phyloP scores from a whole-genome alignment of 2,888 invertebrate genomes.

The Ligdia adustata region DNA sequence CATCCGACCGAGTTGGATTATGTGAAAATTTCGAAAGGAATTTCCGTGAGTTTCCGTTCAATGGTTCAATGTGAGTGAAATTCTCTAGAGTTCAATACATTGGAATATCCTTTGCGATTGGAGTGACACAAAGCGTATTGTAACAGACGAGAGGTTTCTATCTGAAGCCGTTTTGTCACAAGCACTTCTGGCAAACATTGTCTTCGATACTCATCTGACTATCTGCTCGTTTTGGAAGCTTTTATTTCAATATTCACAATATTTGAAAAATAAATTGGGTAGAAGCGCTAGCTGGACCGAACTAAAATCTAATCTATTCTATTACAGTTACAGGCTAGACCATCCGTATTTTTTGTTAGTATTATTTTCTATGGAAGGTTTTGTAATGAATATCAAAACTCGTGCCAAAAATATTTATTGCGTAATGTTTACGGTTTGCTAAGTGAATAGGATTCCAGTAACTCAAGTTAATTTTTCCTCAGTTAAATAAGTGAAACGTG shows the following conservation, averaged over 20 bases:
- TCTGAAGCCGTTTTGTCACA: conserved; percentile 65
- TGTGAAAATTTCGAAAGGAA: conserved; percentile 61
- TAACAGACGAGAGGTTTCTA: conserved; percentile 66
- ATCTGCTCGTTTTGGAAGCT: conserved; percentile 30
- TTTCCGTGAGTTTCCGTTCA: conserved; percentile 55
- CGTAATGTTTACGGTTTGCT: too few species aligned
- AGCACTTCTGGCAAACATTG: conserved; percentile 58
- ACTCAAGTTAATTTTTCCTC: too few species aligned
- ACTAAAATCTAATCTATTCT: conserved; percentile 12
- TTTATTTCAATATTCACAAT: conserved; percentile 26
- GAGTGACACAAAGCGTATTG: conserved; percentile 78
- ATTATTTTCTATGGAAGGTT: too few species aligned
- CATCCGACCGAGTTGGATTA: conserved; percentile 50
- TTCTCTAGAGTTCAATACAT: conserved; percentile 73
- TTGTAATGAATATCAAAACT: too few species aligned
- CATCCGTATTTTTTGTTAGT: too few species aligned
- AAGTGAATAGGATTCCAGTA: too few species aligned
- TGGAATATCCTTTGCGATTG: conserved; percentile 76
- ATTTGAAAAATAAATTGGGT: conserved; percentile 9
- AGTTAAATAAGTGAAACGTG: conserved; percentile 28
- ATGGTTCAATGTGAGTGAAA: conserved; percentile 65
- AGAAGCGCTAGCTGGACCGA: not conserved
- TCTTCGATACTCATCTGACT: conserved; percentile 46
- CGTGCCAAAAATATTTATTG: too few species aligned
- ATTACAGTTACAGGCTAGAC: too few species aligned